Percentiles rank a stretch among this genome's conserved stretches.
These are phyloP conservation scores for Chelonus insularis DNA, from an alignment of 1,140 invertebrate species.

Conservation along the genomic window DNA sequence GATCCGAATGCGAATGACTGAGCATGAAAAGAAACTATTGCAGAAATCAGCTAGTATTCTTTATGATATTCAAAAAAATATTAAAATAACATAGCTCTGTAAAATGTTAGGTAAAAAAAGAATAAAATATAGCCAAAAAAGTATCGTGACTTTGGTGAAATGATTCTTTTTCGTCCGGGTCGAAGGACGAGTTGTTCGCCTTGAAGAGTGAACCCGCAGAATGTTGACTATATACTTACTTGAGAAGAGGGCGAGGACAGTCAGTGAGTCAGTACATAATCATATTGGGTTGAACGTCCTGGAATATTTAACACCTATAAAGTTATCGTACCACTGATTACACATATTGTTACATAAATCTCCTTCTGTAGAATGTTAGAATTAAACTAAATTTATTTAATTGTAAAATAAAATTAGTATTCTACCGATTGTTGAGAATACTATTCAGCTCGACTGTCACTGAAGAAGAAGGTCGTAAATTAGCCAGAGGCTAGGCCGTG, in stretches of 20 bases:
- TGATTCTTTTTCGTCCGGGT: slow-evolving; percentile 1
- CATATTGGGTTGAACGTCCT: neutral
- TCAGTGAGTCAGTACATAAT: too few species aligned
- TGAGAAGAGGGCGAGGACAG: neutral
- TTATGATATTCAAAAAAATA: slow-evolving; percentile 50
- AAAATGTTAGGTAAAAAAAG: neutral
- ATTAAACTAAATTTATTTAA: too few species aligned
- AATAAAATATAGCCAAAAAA: neutral
- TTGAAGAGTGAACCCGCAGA: neutral
- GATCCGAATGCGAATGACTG: slow-evolving; percentile 61
- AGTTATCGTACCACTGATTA: neutral
- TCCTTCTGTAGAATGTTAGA: too few species aligned
- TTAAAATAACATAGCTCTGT: slow-evolving; percentile 32
- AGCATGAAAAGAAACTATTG: slow-evolving; percentile 60
- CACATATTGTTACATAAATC: too few species aligned
- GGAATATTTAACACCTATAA: too few species aligned
- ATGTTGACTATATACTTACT: too few species aligned
- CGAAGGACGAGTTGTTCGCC: slow-evolving; percentile 5
- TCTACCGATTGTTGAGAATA: neutral
- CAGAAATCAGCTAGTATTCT: slow-evolving; percentile 56
- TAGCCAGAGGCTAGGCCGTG: slow-evolving; percentile 55
- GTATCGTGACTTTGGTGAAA: neutral
- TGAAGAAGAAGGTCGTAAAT: slow-evolving; percentile 38
- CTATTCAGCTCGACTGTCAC: neutral
- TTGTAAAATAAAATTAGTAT: neutral